These are phyloP conservation scores for Ovibos moschatus DNA, from an alignment of 2,113 vertebrate species.

Conservation along the genomic window DNA sequence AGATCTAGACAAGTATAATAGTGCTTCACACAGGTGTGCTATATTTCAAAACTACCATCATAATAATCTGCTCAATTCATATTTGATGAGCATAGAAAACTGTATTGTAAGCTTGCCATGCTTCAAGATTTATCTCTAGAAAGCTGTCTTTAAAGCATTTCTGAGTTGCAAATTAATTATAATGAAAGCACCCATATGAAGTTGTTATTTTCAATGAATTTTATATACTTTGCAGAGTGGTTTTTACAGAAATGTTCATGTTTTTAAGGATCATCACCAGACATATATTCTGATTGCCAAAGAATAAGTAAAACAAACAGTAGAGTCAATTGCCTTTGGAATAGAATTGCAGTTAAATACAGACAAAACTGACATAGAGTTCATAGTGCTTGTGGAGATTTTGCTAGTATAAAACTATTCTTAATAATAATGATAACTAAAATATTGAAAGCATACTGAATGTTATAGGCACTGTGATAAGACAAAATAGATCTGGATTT, in stretches of 20 bases:
- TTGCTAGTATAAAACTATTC: background rate
- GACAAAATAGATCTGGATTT: background rate
- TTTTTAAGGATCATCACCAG: background rate
- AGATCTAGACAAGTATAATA: conserved; percentile 28
- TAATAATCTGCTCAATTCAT: conserved; percentile 31
- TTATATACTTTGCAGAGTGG: background rate
- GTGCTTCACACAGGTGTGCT: conserved; percentile 43
- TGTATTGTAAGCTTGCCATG: background rate
- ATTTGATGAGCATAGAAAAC: conserved; percentile 27
- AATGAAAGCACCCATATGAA: background rate
- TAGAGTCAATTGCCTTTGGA: background rate
- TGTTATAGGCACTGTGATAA: background rate
- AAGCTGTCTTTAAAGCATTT: conserved; percentile 2
- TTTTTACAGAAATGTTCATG: background rate
- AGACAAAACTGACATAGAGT: background rate
- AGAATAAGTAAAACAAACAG: background rate
- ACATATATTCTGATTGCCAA: background rate
- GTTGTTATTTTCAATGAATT: background rate
- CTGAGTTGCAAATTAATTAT: conserved; percentile 30
- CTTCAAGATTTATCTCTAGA: conserved; percentile 27
- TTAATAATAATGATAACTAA: background rate
- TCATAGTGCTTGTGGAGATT: background rate
- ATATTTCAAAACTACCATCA: conserved; percentile 30
- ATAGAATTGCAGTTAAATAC: background rate
- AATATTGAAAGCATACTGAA: background rate